A percentile compares a stretch with the other conserved stretches of the same genome.
These are phyloP conservation scores for Argynnis bischoffii DNA, from an alignment of 2,888 invertebrate species.

Conservation along the genomic window DNA sequence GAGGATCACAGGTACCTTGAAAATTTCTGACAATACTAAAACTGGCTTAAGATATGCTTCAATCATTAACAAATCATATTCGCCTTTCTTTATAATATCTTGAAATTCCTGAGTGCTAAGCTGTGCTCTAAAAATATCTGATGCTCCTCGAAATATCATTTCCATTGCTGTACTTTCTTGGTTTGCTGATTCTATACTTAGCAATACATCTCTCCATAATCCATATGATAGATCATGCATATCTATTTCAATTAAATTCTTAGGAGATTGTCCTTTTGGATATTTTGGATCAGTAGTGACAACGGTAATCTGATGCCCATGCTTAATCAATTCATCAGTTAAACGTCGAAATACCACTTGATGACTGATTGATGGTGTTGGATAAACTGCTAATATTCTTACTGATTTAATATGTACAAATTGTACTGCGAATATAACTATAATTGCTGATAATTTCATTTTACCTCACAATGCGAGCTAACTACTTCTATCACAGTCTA, in stretches of 20 bases:
- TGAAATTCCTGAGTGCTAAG: constrained; percentile 36
- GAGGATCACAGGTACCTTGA: constrained; percentile 49
- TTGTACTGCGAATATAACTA: not conserved
- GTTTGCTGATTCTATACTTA: not conserved
- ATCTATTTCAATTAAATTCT: constrained; percentile 55
- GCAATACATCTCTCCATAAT: constrained; percentile 26
- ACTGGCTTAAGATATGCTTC: constrained; percentile 47
- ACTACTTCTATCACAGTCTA: too few relatives aligned
- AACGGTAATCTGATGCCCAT: constrained; percentile 62
- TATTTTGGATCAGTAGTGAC: constrained; percentile 55
- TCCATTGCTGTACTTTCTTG: too few relatives aligned
- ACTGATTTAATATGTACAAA: constrained; percentile 31
- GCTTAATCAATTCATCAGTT: constrained; percentile 51
- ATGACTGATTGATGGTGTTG: constrained; percentile 60
- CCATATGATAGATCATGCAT: constrained; percentile 54
- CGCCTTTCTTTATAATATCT: constrained; percentile 34
- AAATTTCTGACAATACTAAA: constrained; percentile 48
- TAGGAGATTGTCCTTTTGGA: constrained; percentile 49
- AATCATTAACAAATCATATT: constrained; percentile 52
- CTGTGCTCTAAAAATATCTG: constrained; percentile 14
- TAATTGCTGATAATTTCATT: not conserved
- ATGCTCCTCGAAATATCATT: too few relatives aligned
- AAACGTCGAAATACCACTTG: constrained; percentile 49
- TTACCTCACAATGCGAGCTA: too few relatives aligned
- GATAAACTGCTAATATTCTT: constrained; percentile 55